phyloP scores from a whole-genome alignment of 2,113 vertebrate genomes.

The Odocoileus virginianus region DNA sequence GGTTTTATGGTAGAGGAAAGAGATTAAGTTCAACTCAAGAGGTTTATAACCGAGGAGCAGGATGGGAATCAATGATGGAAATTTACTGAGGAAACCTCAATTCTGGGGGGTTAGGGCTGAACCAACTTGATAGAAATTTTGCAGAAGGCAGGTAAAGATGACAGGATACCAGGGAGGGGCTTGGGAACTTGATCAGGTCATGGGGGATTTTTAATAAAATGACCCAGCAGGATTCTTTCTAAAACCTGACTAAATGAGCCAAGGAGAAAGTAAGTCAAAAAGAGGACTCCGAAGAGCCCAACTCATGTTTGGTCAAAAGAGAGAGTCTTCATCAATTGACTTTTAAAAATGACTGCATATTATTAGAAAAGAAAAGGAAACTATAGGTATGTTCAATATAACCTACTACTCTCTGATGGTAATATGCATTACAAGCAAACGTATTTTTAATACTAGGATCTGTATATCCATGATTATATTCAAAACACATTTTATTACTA shows the following conservation, averaged over 20 bases:
- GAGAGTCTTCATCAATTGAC: background rate
- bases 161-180: background rate
- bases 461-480: conserved; percentile 1
- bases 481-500: background rate
- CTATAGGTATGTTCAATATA: background rate
- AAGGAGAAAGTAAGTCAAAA: background rate
- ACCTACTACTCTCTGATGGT: background rate
- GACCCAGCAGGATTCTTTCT: background rate
- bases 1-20: background rate
- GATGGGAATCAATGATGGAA: background rate
- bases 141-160: background rate
- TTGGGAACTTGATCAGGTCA: background rate
- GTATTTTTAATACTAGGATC: background rate
- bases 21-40: background rate
- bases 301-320: background rate
- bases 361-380: conserved; percentile 8
- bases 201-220: background rate
- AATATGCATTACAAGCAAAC: background rate
- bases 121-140: background rate
- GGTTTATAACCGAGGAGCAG: background rate
- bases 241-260: background rate
- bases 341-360: background rate
- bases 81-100: background rate
- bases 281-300: background rate
- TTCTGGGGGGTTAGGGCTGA: background rate